These are phyloP conservation scores for Brachyhypopomus gauderio DNA, from an alignment of 2,113 vertebrate species.

Conservation along the genomic window DNA sequence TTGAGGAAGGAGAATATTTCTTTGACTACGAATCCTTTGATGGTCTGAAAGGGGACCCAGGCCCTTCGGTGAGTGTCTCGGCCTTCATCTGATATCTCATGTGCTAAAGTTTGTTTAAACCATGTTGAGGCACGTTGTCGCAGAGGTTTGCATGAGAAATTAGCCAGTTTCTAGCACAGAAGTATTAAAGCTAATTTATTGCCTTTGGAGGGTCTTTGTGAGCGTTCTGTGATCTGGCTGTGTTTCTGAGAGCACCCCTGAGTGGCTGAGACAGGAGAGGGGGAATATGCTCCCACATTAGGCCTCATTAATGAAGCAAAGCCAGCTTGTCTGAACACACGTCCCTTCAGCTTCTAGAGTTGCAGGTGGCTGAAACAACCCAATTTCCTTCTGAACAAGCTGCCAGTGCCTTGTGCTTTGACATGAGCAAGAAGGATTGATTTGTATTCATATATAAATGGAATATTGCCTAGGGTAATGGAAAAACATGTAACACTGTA, in stretches of 20 bases:
- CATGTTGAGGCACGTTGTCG: slow-evolving; percentile 39
- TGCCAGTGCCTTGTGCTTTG: slow-evolving; percentile 48
- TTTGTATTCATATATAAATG: slow-evolving; percentile 1
- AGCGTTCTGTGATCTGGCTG: slow-evolving; percentile 52
- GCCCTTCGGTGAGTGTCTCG: slow-evolving; percentile 84
- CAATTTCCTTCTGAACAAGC: slow-evolving; percentile 52
- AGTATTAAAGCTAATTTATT: slow-evolving; percentile 59
- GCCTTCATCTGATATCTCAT: neutral
- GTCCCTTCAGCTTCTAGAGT: slow-evolving; percentile 57
- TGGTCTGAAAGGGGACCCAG: slow-evolving; percentile 92
- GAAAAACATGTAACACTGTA: slow-evolving; percentile 24
- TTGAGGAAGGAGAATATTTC: slow-evolving; percentile 83
- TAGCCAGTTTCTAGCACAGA: slow-evolving; percentile 49
- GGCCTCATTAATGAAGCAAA: slow-evolving; percentile 53
- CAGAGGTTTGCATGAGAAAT: slow-evolving; percentile 45
- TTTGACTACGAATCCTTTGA: slow-evolving; percentile 81
- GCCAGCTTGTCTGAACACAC: slow-evolving; percentile 55
- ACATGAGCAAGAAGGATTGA: slow-evolving; percentile 37
- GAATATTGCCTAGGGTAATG: neutral
- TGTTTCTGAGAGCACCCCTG: slow-evolving; percentile 40
- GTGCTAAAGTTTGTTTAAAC: neutral
- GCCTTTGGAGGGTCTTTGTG: slow-evolving; percentile 48
- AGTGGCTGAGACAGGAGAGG: slow-evolving; percentile 37
- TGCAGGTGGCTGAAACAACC: slow-evolving; percentile 68
- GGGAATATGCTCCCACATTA: slow-evolving; percentile 57